Evolutionary conservation across 2,888 invertebrate species (phyloP), one percentile per base, ranked within the genome.

Genomic region (Aethes cnicana): DNA sequence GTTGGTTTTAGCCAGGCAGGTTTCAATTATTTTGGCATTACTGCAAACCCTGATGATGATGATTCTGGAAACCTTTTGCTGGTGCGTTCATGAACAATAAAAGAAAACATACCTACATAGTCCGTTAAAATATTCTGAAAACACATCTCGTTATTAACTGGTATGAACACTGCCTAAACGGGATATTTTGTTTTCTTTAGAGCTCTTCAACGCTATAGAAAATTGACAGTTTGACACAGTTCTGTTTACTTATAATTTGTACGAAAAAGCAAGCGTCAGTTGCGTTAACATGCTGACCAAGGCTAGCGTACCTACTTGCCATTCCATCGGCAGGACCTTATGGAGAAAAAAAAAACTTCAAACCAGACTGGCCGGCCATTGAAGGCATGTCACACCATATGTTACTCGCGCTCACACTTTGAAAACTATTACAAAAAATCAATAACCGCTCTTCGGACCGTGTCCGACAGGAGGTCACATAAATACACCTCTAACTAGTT

Each of bases 311-410:
- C 30, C 16, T 11, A 4, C n/a, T 12, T 8, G 26, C 28, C 25
- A 23, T 41, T 26, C 41, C 30, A n/a, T 48, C 33, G 60, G 62
- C 57, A 61, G 60, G 58, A 63, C 61, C 55, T 63, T 56, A 64
- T 58, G 53, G 56, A 58, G 59, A 70, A 77, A 77, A 83, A 79
- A 46, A 33, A n/a, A n/a, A n/a, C n/a, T 17, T 20, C 4, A 43
- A 43, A 72, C 58, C 67, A 67, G 71, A 70, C 53, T 74, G 72
- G 72, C 59, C 72, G 72, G 72, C 64, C 64, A 78, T 74, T 81
- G 64, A 73, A 77, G 75, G 71, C 72, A 75, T 81, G 80, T 80
- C 77, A 75, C 72, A 70, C 85, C 88, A 89, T 84, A 87, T 89
- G 88, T 68, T 64, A 63, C 57, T 58, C 56, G 42, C 63, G 63